Evolutionary conservation across 2,113 vertebrate genomes (phyloP).

Genomic region (Rafetus swinhoei): DNA sequence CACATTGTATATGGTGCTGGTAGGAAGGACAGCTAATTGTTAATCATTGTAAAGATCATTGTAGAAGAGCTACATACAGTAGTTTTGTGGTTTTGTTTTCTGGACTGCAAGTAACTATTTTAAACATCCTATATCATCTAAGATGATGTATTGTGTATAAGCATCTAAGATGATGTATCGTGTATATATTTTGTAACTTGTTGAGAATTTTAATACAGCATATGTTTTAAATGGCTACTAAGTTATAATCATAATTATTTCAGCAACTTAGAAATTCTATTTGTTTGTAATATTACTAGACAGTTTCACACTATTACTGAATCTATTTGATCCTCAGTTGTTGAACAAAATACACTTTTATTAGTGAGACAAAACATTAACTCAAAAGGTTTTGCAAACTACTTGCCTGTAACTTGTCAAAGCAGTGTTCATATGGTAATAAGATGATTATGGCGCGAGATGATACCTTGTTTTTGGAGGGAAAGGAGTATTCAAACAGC

Average conservation of each 20-base stretch:
- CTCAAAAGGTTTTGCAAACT: background rate
- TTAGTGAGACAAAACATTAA: background rate
- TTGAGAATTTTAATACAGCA: slow-evolving; percentile 72
- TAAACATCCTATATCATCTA: slow-evolving; percentile 74
- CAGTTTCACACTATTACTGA: slow-evolving; percentile 51
- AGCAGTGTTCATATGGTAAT: slow-evolving; percentile 34
- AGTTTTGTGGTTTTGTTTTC: slow-evolving; percentile 62
- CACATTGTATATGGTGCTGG: slow-evolving; percentile 81
- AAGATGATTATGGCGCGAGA: background rate
- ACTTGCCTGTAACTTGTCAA: background rate
- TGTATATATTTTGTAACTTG: slow-evolving; percentile 92
- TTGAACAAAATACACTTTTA: slow-evolving; percentile 31
- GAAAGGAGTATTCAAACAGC: background rate
- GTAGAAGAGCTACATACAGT: slow-evolving; percentile 71
- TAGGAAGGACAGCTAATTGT: slow-evolving; percentile 66
- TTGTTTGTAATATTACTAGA: slow-evolving; percentile 42
- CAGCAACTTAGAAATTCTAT: slow-evolving; percentile 55
- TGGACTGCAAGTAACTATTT: slow-evolving; percentile 71
- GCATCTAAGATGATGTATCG: slow-evolving; percentile 74
- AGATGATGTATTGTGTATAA: slow-evolving; percentile 85
- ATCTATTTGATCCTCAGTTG: slow-evolving; percentile 17
- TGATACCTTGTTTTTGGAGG: slow-evolving; percentile 18
- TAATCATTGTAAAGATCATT: slow-evolving; percentile 70
- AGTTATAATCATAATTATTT: slow-evolving; percentile 79
- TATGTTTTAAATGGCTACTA: slow-evolving; percentile 78